Percentiles rank a stretch among this genome's conserved stretches.
These are phyloP conservation scores for Erythrolamprus reginae DNA, from an alignment of 2,113 vertebrate species.

Conservation along the genomic window DNA sequence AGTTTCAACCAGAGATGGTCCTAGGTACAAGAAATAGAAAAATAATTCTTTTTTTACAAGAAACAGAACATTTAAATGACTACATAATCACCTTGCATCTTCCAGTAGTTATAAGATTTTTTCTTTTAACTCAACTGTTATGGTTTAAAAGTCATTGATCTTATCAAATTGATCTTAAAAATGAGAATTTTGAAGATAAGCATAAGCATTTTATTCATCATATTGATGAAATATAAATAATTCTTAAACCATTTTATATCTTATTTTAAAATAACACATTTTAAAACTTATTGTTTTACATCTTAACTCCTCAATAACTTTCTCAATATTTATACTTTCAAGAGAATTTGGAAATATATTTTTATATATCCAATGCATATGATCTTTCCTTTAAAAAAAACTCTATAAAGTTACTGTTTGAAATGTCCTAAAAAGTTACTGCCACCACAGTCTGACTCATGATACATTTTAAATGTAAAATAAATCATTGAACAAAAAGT, in stretches of 20 bases:
- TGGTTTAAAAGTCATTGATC: background rate
- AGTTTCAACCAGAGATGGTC: slow-evolving; percentile 41
- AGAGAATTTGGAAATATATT: background rate
- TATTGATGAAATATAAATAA: background rate
- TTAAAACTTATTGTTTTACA: background rate
- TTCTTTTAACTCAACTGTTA: slow-evolving; percentile 8
- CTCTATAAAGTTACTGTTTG: background rate
- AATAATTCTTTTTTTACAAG: background rate
- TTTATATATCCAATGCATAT: background rate
- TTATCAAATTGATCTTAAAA: slow-evolving; percentile 1
- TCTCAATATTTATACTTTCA: background rate
- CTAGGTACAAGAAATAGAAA: slow-evolving; percentile 18
- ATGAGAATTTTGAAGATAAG: background rate
- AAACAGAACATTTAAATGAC: slow-evolving; percentile 12
- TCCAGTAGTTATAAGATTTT: background rate
- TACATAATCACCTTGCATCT: background rate
- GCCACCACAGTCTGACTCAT: background rate
- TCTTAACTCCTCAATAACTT: background rate
- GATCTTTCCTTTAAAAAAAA: background rate
- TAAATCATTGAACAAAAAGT: background rate
- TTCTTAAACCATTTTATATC: background rate
- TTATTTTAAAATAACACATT: background rate
- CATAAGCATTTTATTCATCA: background rate
- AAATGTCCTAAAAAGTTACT: too few species aligned
- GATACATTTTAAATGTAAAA: background rate